Evolutionary conservation across 2,797 vertebrate genomes (phyloP).

Genomic region (Manis crassicaudata): DNA sequence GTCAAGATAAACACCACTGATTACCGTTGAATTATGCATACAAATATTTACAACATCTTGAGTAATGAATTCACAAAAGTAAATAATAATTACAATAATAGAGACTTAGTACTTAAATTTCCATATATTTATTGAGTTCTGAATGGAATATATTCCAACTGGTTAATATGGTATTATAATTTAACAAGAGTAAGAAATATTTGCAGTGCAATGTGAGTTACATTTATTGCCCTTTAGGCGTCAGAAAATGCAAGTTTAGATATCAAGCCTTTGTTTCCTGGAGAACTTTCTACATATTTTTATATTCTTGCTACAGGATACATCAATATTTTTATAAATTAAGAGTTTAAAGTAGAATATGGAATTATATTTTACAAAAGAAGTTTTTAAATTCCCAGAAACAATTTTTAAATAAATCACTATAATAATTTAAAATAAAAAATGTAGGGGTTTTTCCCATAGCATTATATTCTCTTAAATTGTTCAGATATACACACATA

Average conservation of each 20-base stretch:
- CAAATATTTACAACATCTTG: slow-evolving; percentile 63
- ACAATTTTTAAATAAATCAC: neutral
- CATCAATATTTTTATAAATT: neutral
- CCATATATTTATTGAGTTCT: slow-evolving; percentile 12
- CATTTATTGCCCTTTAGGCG: neutral
- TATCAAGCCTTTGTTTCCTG: neutral
- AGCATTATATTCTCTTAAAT: neutral
- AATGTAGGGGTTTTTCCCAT: neutral
- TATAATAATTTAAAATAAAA: neutral
- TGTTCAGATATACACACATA: neutral
- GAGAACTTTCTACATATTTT: slow-evolving; percentile 13
- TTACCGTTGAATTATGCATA: slow-evolving; percentile 65
- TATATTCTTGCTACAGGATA: neutral
- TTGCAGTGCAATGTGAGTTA: neutral
- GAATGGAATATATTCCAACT: slow-evolving; percentile 14
- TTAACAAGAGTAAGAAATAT: neutral
- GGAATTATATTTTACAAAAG: neutral
- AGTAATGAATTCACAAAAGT: slow-evolving; percentile 63
- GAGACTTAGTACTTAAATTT: slow-evolving; percentile 46
- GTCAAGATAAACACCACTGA: slow-evolving; percentile 65
- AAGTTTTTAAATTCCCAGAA: neutral
- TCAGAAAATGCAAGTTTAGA: neutral
- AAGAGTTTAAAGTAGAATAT: neutral
- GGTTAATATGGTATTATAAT: neutral
- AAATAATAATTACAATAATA: slow-evolving; percentile 71